Percentiles rank a stretch among this genome's conserved stretches.
These are phyloP conservation scores for Dioctria linearis DNA, from an alignment of 2,888 invertebrate genomes.

Conservation along the genomic window DNA sequence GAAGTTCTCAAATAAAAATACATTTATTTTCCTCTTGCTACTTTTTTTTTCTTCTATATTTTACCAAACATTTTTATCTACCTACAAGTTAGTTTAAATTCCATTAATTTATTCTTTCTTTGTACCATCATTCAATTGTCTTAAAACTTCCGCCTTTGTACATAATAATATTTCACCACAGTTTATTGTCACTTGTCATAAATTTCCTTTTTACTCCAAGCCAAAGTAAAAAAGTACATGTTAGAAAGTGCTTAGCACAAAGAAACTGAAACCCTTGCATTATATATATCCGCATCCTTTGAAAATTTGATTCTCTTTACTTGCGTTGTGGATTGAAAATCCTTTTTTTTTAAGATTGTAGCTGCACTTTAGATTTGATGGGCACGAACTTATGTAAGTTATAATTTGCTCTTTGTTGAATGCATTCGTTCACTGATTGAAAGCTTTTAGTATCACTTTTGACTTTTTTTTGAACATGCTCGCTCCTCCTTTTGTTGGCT, in stretches of 20 bases:
- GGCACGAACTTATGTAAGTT: constrained; percentile 1
- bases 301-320: neutral
- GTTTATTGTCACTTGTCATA: no score
- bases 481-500: neutral
- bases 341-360: constrained; percentile 9
- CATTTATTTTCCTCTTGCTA: no score
- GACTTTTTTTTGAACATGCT: neutral
- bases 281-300: neutral
- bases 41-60: no score
- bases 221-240: no score
- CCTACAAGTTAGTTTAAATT: no score
- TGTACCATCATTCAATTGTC: no score
- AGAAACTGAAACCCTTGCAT: neutral
- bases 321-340: neutral
- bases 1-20: no score
- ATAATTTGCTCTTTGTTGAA: constrained; percentile 25
- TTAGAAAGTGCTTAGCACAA: neutral
- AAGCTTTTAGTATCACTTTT: constrained; percentile 30
- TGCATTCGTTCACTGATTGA: constrained; percentile 25
- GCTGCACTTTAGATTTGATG: neutral
- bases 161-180: no score
- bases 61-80: no score
- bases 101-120: no score
- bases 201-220: no score
- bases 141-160: no score